phyloP scores from a whole-genome alignment of 2,888 invertebrate genomes.

The Acronicta alni region DNA sequence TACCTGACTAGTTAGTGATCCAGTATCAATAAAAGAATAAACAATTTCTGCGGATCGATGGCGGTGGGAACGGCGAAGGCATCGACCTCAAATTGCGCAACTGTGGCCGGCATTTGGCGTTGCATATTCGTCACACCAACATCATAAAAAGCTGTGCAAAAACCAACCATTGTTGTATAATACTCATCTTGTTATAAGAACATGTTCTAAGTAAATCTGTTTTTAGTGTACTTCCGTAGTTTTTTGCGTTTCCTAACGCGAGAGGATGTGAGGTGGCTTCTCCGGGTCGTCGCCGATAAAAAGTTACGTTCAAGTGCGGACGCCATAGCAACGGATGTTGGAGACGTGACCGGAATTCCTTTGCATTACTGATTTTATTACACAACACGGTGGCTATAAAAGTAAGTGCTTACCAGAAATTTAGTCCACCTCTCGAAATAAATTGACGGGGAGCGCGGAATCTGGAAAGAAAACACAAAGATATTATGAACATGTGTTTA shows the following conservation, averaged over 20 bases:
- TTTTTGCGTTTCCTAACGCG: constrained; percentile 41
- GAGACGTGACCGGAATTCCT: constrained; percentile 65
- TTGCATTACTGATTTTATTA: constrained; percentile 43
- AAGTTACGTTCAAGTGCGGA: constrained; percentile 43
- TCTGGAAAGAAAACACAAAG: constrained; percentile 61
- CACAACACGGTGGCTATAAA: constrained; percentile 35
- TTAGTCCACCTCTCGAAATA: constrained; percentile 63
- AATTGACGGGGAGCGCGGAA: constrained; percentile 56
- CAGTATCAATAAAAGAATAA: constrained; percentile 63
- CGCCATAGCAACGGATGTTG: constrained; percentile 63
- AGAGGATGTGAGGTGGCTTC: constrained; percentile 56
- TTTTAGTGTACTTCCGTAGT: constrained; percentile 39
- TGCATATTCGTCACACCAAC: constrained; percentile 65
- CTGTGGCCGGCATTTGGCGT: constrained; percentile 58
- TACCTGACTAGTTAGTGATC: constrained; percentile 41
- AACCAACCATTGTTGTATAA: constrained; percentile 50
- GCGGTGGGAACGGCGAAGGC: constrained; percentile 65
- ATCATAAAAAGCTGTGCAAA: constrained; percentile 47
- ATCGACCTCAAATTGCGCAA: constrained; percentile 81
- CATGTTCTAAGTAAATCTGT: constrained; percentile 16
- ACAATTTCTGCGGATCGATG: constrained; percentile 67
- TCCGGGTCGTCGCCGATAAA: constrained; percentile 35
- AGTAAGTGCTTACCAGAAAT: constrained; percentile 64
- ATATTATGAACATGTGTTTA: constrained; percentile 20
- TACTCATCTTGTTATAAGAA: constrained; percentile 47